Evolutionary conservation across 2,888 invertebrate genomes (phyloP), one percentile per base, ranked within the genome.

Genomic region (Diadegma fenestrale): DNA sequence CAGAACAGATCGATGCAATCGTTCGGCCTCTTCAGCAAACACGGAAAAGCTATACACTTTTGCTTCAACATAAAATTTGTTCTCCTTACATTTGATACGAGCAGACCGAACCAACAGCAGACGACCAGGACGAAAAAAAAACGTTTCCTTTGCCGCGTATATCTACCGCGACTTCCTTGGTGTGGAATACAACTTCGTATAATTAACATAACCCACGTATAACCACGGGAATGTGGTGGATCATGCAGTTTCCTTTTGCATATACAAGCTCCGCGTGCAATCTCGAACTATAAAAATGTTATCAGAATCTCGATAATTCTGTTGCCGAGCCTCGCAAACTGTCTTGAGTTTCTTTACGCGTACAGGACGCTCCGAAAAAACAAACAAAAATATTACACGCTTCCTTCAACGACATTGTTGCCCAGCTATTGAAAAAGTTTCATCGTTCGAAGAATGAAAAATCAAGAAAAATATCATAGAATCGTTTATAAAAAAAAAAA

Each of bases 191-290:
- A 54, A 43, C 68, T 66, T 37, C 41, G 76, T 58, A 33, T 66
- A 78, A 81, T 81, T 84, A 78, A 51, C 81, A 75, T 78, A 68
- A 78, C 61, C 68, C 51, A 73, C 72, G 58, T 61, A 76, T 68
- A 73, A 71, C 41, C 17, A 26, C 33, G 66, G 63, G 69, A 77
- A 61, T 58, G 64, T 66, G n/a, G 58, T 72, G 12, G 30, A 68
- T 41, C 45, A 26, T 68, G 33, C 30, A 64, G 19, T 64, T 72
- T 66, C 26, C 48, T 26, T 45, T 75, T 75, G 45, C 37, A 41
- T 43, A 41, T 17, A 61, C 37, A 54, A 41, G 19, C 14, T 26
- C 63, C 33, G 19, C 17, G 37, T 17, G 45, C 37, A 71, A 54
- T 71, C 54, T 72, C 45, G 37, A 45, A 5, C 54, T 37, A 45